Percentiles rank a stretch among this genome's conserved stretches.
These are phyloP conservation scores for Synergus itoensis DNA, from an alignment of 2,888 invertebrate species.

Conservation along the genomic window DNA sequence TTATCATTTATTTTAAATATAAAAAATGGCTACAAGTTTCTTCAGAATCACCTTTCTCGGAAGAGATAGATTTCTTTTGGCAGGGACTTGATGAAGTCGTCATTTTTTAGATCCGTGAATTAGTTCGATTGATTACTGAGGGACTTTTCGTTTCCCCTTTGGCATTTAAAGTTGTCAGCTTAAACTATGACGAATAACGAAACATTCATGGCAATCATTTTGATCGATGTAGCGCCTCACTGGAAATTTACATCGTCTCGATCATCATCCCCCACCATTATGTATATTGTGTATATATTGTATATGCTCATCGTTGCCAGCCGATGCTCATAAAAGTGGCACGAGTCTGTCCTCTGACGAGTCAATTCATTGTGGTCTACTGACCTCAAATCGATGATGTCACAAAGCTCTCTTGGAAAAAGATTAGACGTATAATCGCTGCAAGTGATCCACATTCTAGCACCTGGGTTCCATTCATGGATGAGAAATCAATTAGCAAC, in stretches of 20 bases:
- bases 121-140: slow-evolving; percentile 34
- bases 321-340: slow-evolving; percentile 30
- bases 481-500: slow-evolving; percentile 37
- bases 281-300: neutral
- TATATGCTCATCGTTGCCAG: slow-evolving; percentile 16
- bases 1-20: slow-evolving; percentile 11
- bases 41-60: neutral
- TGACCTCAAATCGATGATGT: slow-evolving; percentile 69
- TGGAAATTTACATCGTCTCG: slow-evolving; percentile 32
- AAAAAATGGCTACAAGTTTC: slow-evolving; percentile 25
- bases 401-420: slow-evolving; percentile 55
- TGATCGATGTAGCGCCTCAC: slow-evolving; percentile 26
- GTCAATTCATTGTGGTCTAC: slow-evolving; percentile 71
- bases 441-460: slow-evolving; percentile 48
- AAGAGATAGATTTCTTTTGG: slow-evolving; percentile 13
- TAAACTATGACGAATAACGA: slow-evolving; percentile 40
- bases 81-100: slow-evolving; percentile 29
- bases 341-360: slow-evolving; percentile 58
- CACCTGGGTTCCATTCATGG: slow-evolving; percentile 52
- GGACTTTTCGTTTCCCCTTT: neutral
- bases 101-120: slow-evolving; percentile 25
- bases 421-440: slow-evolving; percentile 52
- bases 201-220: slow-evolving; percentile 40
- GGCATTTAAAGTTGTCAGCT: slow-evolving; percentile 32
- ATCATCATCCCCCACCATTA: slow-evolving; percentile 33